Base-by-base conservation (phyloP, 2,797 vertebrate genomes). In the Gephyroberyx darwinii region DNA sequence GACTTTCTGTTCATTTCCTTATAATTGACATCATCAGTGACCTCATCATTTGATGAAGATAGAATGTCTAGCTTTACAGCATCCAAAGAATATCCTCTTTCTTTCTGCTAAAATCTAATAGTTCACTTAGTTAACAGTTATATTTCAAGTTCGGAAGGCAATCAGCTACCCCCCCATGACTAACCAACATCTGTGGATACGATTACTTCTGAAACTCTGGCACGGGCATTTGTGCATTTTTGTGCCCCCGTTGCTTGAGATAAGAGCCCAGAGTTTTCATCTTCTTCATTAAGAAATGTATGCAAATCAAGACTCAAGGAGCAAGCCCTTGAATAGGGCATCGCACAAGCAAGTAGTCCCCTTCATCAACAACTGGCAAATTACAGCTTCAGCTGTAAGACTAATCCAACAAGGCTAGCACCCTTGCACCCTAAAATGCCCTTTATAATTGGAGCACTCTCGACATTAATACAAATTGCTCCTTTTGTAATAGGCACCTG, bases 311-410 rank as follows among this genome's bases (percentile, higher is more conserved):
- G 41, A 26, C 26, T 26, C 26, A 26, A 26, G 26, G 16, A 43
- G 14, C 41, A 43, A 43, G 41, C 41, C 12, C 41, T 43, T 13
- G 4, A 14, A 43, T 14, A 43, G 52, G 65, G 12, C 16, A 64
- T 75, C 75, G 75, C 48, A 65, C 53, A 59, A 39, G 56, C 50
- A 69, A 65, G 74, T 19, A 63, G 60, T 60, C 63, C 59, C 35
- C 65, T 77, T 70, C 63, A 77, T 71, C 67, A 83, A 17, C 60
- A 65, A 51, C 62, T 63, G 78, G 54, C 54, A 75, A 52, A 43
- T 79, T 65, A 43, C 37, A 48, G 56, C 64, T 75, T 54, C 14
- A 66, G 19, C 8, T 20, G 22, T 45, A 51, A 65, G 50, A 86
- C 77, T 63, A 66, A 73, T 83, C 47, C 31, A 14, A 31, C 12